Base-by-base conservation (phyloP, 2,888 invertebrate species). In the Onthophagus sagittarius region DNA sequence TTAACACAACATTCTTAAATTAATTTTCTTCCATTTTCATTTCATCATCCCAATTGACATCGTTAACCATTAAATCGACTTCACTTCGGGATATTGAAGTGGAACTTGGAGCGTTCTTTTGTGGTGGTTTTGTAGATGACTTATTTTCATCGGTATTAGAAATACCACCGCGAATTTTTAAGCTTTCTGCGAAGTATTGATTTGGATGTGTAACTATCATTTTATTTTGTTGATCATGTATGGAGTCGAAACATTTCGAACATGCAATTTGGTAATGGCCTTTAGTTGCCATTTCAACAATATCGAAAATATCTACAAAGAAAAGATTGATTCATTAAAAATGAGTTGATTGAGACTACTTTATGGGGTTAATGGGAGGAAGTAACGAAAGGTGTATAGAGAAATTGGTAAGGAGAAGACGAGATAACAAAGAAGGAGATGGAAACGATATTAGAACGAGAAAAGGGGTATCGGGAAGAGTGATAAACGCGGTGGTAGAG, bases 211-310 rank as follows among this genome's bases (percentile, higher is more conserved):
- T 91, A 62, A 96, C 91, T 1, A 91, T 90, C 63, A 90, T 86
- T 62, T 90, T 91, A 11, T 89, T 87, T 4, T 87, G 86, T 78
- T 90, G 90, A 77, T 81, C 80, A 77, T 94, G 94, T 0, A 88
- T 88, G 71, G 89, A 86, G 86, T 94, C 93, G 85, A 95, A 97
- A 84, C 94, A 96, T 82, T 93, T 92, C 63, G 92, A 92, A 85
- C 98, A 98, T 0, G 98, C 97, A 75, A 97, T 87, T 85, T 95
- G 94, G 82, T 90, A 97, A 82, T 97, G 95, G 0, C 93, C 92
- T 75, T 91, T 91, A 75, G 90, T 90, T 0, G 92, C 91, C 76
- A 92, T 88, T 62, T 91, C 91, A 77, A 91, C 85, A 33, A 97
- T 90, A 82, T 95, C 93, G 80, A 89, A 87, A 5, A 91, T 85